Evolutionary conservation across 2,113 vertebrate species (phyloP).

Genomic region (Menidia beryllina): DNA sequence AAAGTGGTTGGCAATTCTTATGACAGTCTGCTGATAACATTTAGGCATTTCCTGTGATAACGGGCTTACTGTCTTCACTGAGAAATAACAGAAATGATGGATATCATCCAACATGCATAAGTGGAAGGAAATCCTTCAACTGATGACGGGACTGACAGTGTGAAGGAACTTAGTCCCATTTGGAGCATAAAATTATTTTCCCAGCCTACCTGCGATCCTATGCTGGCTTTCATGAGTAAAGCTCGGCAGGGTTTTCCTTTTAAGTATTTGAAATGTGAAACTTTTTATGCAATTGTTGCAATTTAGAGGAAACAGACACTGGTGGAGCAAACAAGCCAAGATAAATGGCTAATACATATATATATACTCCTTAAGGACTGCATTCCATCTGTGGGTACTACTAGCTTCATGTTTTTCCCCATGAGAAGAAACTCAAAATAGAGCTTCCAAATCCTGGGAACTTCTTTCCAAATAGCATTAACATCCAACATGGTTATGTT

Average conservation of each 20-base stretch:
- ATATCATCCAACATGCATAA: background rate
- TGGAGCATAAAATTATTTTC: background rate
- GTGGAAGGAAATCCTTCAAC: background rate
- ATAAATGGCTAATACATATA: slow-evolving; percentile 28
- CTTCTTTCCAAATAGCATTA: slow-evolving; percentile 31
- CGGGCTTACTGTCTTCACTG: slow-evolving; percentile 6
- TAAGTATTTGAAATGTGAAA: slow-evolving; percentile 7
- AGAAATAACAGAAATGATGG: background rate
- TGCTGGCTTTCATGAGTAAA: background rate
- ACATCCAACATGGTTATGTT: slow-evolving; percentile 70
- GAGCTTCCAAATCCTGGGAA: slow-evolving; percentile 57
- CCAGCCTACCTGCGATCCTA: background rate
- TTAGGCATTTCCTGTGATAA: slow-evolving; percentile 18
- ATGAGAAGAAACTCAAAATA: slow-evolving; percentile 32
- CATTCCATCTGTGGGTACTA: slow-evolving; percentile 48
- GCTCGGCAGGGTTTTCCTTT: background rate
- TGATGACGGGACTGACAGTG: background rate
- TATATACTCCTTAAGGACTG: slow-evolving; percentile 21
- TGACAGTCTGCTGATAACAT: slow-evolving; percentile 31
- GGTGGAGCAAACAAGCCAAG: background rate
- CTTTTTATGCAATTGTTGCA: slow-evolving; percentile 14
- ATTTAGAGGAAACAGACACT: too few relatives aligned
- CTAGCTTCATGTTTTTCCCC: slow-evolving; percentile 46
- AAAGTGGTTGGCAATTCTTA: slow-evolving; percentile 27
- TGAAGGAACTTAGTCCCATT: background rate